Evolutionary conservation across 2,113 vertebrate species (phyloP).

Genomic region (Otocyon megalotis): DNA sequence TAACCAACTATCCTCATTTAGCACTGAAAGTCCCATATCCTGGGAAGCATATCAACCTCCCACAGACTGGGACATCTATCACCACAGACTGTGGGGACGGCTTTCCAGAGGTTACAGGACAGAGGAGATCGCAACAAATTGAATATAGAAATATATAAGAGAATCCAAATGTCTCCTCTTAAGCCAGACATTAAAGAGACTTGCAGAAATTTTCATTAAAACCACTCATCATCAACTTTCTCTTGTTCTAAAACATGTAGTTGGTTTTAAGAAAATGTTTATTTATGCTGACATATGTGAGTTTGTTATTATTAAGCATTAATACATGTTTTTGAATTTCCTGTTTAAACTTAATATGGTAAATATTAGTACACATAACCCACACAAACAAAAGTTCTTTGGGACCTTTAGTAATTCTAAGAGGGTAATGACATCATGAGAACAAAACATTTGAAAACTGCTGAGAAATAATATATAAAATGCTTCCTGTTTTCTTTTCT

Average conservation of each 20-base stretch:
- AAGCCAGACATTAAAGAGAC: conserved; percentile 35
- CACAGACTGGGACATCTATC: neutral
- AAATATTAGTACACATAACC: conserved; percentile 9
- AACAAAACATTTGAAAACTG: conserved; percentile 36
- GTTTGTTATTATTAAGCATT: neutral
- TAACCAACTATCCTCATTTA: neutral
- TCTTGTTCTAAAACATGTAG: neutral
- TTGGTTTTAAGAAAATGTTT: conserved; percentile 59
- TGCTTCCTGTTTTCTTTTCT: neutral
- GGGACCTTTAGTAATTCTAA: conserved; percentile 30
- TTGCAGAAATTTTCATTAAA: conserved; percentile 35
- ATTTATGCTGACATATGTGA: neutral
- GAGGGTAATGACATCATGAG: neutral
- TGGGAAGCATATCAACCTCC: neutral
- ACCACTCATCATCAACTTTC: neutral
- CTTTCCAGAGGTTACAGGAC: neutral
- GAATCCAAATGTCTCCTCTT: neutral
- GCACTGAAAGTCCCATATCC: neutral
- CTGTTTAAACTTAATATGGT: conserved; percentile 34
- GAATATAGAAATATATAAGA: neutral
- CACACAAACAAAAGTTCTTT: neutral
- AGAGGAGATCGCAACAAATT: neutral
- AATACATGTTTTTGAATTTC: conserved; percentile 22
- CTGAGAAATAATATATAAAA: conserved; percentile 42
- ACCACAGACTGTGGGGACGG: neutral